Evolutionary conservation across 1,140 invertebrate species (phyloP), one percentile per base, ranked within the genome.

Genomic region (Caligus rogercresseyi): DNA sequence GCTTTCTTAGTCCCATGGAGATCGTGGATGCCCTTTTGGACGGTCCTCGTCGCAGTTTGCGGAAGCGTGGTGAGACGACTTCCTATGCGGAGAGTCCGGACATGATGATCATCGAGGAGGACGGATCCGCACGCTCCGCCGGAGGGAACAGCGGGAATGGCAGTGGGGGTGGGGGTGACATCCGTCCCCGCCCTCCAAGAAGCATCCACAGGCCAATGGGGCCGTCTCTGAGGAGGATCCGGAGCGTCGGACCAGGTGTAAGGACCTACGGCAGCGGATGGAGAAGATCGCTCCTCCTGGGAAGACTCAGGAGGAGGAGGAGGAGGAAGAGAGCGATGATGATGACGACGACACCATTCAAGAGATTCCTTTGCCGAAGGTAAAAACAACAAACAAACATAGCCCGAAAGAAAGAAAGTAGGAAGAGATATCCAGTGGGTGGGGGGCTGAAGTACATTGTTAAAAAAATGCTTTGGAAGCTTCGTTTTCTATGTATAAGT

Each of bases 81-180:
- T 63, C 61, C 4, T 63, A 63, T 16, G 61, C 52, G 15, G 61
- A 63, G 25, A 53, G 15, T 52, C 52, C 61, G 13, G 61, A 63
- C 52, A 25, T 63, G 7, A 53, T 63, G 1, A 63, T 63, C 18
- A 51, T 57, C 16, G 61, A 63, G 20, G 61, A 63, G 16, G 21
- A 53, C 55, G 7, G 23, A 23, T 57, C 55, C 55, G 7, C 7
- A n/a, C 55, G 55, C 16, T 24, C 21, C 55, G 13, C 13, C 55
- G 13, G 23, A 13, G 11, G 14, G 13, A 19, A 57, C 15, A 57
- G 23, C 13, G 15, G 13, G 7, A 16, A n/a, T 43, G 7, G 7
- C 31, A 11, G 7, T 11, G n/a, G 31, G n/a, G 7, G 31, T 11
- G 31, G n/a, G 7, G 31, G n/a, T n/a, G 31, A n/a, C 31, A n/a